Conservation (phyloP, 2,888 invertebrate genomes). For the Leptinotarsa rubiginosa region DNA sequence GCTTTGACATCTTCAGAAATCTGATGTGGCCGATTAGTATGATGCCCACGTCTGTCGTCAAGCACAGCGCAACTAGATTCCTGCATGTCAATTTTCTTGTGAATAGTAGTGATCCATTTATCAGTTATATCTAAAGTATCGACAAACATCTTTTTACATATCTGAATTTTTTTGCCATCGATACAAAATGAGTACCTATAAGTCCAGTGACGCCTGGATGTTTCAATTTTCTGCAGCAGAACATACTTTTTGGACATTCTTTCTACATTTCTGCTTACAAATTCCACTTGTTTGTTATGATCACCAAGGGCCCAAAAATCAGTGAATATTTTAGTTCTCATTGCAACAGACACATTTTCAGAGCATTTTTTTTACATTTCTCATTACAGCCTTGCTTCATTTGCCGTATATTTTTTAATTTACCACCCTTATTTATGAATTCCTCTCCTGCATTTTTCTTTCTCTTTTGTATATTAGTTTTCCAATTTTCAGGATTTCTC, state of each 20-base stretch:
- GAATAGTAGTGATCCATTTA: conserved; percentile 29
- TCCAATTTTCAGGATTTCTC: conserved; percentile 15
- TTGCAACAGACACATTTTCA: conserved; percentile 20
- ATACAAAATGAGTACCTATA: conserved; percentile 20
- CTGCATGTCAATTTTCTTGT: conserved; percentile 21
- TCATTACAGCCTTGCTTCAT: conserved; percentile 21
- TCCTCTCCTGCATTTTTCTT: conserved; percentile 20
- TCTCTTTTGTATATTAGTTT: conserved; percentile 19
- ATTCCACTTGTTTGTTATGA: conserved; percentile 25
- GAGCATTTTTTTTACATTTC: conserved; percentile 21
- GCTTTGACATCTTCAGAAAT: conserved; percentile 21
- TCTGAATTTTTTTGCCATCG: conserved; percentile 19
- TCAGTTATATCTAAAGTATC: conserved; percentile 25
- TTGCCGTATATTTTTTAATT: conserved; percentile 21
- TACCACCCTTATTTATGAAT: conserved; percentile 22
- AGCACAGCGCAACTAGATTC: conserved; percentile 20
- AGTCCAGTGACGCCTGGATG: conserved; percentile 25
- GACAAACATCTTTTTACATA: conserved; percentile 29
- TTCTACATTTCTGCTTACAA: conserved; percentile 23
- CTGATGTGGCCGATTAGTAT: conserved; percentile 18
- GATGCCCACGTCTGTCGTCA: conserved; percentile 18
- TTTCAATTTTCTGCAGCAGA: conserved; percentile 19
- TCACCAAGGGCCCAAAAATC: conserved; percentile 26
- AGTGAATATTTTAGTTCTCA: conserved; percentile 21
- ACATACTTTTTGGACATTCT: conserved; percentile 24